Percentiles rank a stretch among this genome's conserved stretches.
phyloP scores from a whole-genome alignment of 2,113 vertebrate genomes.

The Thymallus thymallus region DNA sequence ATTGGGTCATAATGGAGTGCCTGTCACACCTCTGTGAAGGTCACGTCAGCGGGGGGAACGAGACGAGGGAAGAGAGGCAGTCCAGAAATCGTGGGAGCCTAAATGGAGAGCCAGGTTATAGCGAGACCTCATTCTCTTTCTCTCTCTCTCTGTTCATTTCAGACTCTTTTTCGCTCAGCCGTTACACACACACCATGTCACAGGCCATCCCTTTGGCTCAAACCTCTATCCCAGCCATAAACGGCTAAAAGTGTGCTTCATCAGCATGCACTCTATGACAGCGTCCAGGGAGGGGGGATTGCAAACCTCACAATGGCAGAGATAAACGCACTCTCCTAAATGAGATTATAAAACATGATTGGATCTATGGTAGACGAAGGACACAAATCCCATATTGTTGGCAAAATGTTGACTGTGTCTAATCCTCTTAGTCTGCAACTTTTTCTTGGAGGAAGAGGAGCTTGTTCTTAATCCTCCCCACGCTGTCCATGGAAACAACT shows the following conservation, averaged over 20 bases:
- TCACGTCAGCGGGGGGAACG: not conserved
- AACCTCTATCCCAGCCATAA: not conserved
- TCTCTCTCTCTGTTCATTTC: not conserved
- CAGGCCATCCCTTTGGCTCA: not conserved
- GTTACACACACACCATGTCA: not conserved
- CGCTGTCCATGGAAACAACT: too few species aligned
- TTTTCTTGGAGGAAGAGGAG: constrained; percentile 23
- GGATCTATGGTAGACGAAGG: constrained; percentile 31
- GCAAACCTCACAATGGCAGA: constrained; percentile 17
- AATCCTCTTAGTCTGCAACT: constrained; percentile 52
- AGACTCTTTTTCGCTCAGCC: not conserved
- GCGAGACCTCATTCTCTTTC: not conserved
- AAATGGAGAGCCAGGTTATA: not conserved
- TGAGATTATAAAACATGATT: constrained; percentile 33
- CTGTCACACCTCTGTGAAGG: constrained; percentile 25
- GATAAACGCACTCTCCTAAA: constrained; percentile 15
- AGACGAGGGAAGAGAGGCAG: not conserved
- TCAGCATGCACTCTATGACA: not conserved
- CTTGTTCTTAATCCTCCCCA: not conserved
- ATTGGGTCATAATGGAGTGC: constrained; percentile 13
- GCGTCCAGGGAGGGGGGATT: not conserved
- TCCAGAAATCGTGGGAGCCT: too few species aligned
- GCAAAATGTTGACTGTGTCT: constrained; percentile 39
- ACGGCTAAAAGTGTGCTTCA: not conserved
- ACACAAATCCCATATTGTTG: constrained; percentile 44